Base-by-base conservation (phyloP, 2,797 vertebrate species). In the Lacerta bilineata region DNA sequence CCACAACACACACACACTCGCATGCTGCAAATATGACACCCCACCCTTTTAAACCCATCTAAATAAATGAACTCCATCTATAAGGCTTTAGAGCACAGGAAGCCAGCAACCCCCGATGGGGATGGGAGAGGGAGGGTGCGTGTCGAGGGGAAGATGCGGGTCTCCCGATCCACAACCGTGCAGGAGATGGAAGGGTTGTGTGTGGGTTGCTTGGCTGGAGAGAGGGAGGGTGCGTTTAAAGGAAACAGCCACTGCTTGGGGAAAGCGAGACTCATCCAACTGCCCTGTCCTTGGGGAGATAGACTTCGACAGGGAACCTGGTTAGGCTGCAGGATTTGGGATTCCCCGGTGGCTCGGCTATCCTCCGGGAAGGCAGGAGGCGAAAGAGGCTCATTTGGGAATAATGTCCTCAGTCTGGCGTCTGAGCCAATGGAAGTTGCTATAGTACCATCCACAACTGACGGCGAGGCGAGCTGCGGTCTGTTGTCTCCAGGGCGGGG, bases 401-500 rank as follows among this genome's bases (percentile, higher is more conserved):
- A 25, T 43, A 5, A 29, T 27, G 9, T 33, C 46, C 20, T 71
- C 69, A 46, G 18, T 1, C 29, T 1, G 11, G 69, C 13, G 27
- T 33, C 78, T 39, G 55, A 41, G 15, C 29, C 27, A 55, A 20
- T 66, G 39, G 15, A 78, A 74, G 69, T 72, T 59, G 88, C 17
- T 64, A n/a, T 66, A 59, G 39, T 41, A 66, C 8, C 77, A 66
- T 89, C 68, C 50, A 75, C 75, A 66, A 85, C 81, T 85, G 69
- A 80, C 6, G 10, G 27, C n/a, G 13, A 80, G n/a, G 83, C 83
- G 23, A 81, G 79, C 33, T 50, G 68, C 39, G 20, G 59, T 17
- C 50, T 76, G 68, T 50, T 36, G 69, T 17, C 50, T 76, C 39
- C 18, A 39, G 55, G 88, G 87, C 33, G 78, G 88, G 88, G 87